A percentile compares a stretch with the other conserved stretches of the same genome.
phyloP scores from a whole-genome alignment of 2,113 vertebrate genomes.

The Oreochromis niloticus region DNA sequence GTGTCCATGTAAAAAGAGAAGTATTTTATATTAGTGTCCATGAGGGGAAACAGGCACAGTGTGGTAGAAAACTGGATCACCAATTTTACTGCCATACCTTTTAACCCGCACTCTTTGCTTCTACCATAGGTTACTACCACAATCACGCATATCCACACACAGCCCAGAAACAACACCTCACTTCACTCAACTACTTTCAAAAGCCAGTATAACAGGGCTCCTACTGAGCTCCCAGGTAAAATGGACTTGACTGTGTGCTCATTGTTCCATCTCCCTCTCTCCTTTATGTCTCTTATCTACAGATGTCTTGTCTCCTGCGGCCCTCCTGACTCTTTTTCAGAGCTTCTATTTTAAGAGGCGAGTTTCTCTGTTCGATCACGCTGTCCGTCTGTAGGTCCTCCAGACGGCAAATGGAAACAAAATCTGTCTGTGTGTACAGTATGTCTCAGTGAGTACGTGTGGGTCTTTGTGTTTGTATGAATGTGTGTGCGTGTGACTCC shows the following conservation, averaged over 20 bases:
- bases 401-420: conserved; percentile 30
- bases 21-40: background rate
- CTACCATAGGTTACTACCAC: background rate
- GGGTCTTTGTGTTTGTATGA: background rate
- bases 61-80: background rate
- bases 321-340: background rate
- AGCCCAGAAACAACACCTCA: background rate
- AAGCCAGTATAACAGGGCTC: background rate
- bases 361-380: conserved; percentile 12
- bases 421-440: conserved; percentile 23
- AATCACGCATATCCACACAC: background rate
- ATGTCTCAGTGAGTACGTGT: background rate
- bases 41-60: background rate
- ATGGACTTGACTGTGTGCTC: background rate
- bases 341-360: conserved; percentile 39
- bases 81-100: background rate
- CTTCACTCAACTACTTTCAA: background rate
- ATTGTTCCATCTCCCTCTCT: background rate
- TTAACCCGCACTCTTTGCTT: background rate
- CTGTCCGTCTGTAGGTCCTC: conserved; percentile 22
- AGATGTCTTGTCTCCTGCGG: conserved; percentile 1
- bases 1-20: background rate
- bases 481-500: background rate
- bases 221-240: conserved; percentile 15
- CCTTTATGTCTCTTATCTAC: conserved; percentile 35